phyloP scores from a whole-genome alignment of 1,140 invertebrate species.

The Dysdera silvatica region DNA sequence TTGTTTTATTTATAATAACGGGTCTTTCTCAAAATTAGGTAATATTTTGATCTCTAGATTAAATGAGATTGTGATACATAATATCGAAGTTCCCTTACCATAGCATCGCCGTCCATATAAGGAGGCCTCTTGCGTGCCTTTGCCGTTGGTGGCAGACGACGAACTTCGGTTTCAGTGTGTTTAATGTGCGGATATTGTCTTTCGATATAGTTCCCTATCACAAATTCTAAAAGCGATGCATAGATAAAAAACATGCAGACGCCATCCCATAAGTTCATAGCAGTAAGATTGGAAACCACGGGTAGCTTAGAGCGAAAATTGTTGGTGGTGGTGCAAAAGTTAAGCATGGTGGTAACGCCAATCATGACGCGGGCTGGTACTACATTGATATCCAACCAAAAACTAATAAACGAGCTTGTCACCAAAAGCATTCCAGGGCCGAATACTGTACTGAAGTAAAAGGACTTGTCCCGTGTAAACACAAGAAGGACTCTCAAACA shows the following conservation, averaged over 20 bases:
- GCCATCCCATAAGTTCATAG: constrained; percentile 92
- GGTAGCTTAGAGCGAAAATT: constrained; percentile 60
- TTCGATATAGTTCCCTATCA: constrained; percentile 87
- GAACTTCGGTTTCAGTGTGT: neutral
- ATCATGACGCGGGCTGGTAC: constrained; percentile 74
- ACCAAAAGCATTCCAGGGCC: constrained; percentile 90
- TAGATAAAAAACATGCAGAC: constrained; percentile 93
- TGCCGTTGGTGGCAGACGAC: too few species aligned
- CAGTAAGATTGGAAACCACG: constrained; percentile 82
- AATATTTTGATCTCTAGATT: neutral
- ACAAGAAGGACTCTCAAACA: constrained; percentile 81
- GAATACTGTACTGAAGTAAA: constrained; percentile 92
- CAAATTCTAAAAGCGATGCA: constrained; percentile 82
- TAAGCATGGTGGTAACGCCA: constrained; percentile 88
- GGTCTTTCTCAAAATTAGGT: neutral
- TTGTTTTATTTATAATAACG: too few species aligned
- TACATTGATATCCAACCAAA: constrained; percentile 92
- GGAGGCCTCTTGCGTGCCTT: neutral
- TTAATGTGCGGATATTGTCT: constrained; percentile 47
- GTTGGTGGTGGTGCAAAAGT: constrained; percentile 78
- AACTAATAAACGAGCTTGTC: constrained; percentile 85
- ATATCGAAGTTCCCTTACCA: neutral
- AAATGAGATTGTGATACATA: neutral
- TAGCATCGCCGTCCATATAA: neutral
- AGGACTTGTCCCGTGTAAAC: constrained; percentile 83